A percentile compares a stretch with the other conserved stretches of the same genome.
Evolutionary conservation across 2,113 vertebrate species (phyloP).

Genomic region (Prolemur simus): DNA sequence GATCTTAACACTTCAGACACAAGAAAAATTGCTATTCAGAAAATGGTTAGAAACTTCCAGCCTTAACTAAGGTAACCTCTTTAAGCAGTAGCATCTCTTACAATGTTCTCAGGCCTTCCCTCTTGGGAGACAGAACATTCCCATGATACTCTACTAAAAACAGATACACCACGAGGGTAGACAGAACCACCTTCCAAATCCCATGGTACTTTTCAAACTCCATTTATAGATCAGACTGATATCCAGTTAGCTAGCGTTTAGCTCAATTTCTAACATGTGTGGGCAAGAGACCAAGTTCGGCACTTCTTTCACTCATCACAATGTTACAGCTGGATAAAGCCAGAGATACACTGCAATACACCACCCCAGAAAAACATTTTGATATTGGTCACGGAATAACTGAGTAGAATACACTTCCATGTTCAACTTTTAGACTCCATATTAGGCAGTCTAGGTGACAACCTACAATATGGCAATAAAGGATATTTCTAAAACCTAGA

Average conservation of each 20-base stretch:
- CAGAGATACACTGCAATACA: background rate
- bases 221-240: slow-evolving; percentile 60
- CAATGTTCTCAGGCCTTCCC: background rate
- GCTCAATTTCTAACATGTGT: slow-evolving; percentile 43
- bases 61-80: background rate
- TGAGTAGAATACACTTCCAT: background rate
- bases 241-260: background rate
- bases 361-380: background rate
- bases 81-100: background rate
- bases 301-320: slow-evolving; percentile 36
- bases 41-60: background rate
- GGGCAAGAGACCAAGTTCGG: slow-evolving; percentile 53
- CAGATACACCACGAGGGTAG: slow-evolving; percentile 41
- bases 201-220: slow-evolving; percentile 54
- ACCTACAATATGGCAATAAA: background rate
- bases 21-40: background rate
- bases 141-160: slow-evolving; percentile 58
- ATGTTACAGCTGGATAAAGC: slow-evolving; percentile 47
- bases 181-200: slow-evolving; percentile 51
- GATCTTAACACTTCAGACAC: slow-evolving; percentile 10
- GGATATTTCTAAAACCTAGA: background rate
- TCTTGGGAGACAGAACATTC: background rate
- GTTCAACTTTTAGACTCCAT: slow-evolving; percentile 2
- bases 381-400: slow-evolving; percentile 15
- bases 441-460: background rate